Evolutionary conservation across 2,797 vertebrate genomes (phyloP).

Genomic region (Antennarius maculatus): DNA sequence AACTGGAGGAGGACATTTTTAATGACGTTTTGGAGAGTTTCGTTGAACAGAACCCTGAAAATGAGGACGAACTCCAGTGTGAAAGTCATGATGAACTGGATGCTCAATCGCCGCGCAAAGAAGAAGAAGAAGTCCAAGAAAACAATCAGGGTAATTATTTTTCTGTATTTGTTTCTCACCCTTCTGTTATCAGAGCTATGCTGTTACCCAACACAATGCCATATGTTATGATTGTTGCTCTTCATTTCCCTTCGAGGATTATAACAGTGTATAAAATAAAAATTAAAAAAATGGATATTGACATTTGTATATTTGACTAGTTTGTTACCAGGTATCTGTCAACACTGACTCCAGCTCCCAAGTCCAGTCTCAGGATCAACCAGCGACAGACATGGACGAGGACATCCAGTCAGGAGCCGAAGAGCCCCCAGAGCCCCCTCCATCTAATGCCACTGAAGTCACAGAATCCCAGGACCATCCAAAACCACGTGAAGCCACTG

Average conservation of each 20-base stretch:
- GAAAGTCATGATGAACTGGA: conserved; percentile 32
- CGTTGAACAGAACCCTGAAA: conserved; percentile 21
- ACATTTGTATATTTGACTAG: conserved; percentile 28
- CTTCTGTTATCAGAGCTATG: not conserved
- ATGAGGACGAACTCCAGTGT: conserved; percentile 1
- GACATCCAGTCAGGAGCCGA: conserved; percentile 40
- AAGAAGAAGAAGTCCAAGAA: conserved; percentile 28
- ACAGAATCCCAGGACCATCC: no score
- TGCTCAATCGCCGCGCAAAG: conserved; percentile 6
- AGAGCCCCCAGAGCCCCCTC: conserved; percentile 18
- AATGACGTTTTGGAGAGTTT: conserved; percentile 30
- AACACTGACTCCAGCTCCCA: conserved; percentile 1
- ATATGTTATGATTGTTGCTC: not conserved
- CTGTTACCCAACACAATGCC: not conserved
- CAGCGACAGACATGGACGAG: not conserved
- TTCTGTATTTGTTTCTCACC: not conserved
- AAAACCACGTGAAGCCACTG: no score
- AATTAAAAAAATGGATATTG: no score
- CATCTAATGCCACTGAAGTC: no score
- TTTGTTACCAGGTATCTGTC: conserved; percentile 39
- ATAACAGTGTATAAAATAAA: not conserved
- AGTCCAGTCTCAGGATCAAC: conserved; percentile 16
- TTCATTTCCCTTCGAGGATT: not conserved
- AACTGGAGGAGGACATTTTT: conserved; percentile 6
- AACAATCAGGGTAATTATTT: conserved; percentile 39